These are phyloP conservation scores for Malacosoma neustria DNA, from an alignment of 2,888 invertebrate species.

Conservation along the genomic window DNA sequence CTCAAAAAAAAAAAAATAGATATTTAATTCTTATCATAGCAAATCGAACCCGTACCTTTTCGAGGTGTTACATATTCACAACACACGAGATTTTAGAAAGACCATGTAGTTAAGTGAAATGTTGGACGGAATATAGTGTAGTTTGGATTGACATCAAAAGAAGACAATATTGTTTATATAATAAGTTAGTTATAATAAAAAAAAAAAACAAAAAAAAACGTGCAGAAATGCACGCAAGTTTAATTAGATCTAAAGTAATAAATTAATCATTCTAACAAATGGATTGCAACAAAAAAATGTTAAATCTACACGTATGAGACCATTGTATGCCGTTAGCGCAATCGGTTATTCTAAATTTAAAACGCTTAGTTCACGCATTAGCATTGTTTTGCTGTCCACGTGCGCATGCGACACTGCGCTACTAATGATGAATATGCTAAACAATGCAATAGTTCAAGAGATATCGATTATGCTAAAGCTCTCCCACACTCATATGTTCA, in stretches of 20 bases:
- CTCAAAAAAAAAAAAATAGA: too few relatives aligned
- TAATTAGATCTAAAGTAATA: not conserved
- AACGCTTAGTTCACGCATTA: constrained; percentile 29
- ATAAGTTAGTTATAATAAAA: too few relatives aligned
- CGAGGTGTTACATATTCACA: too few relatives aligned
- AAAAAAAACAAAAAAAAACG: not conserved
- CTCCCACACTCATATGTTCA: too few relatives aligned
- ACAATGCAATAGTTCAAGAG: constrained; percentile 3
- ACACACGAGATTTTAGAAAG: too few relatives aligned
- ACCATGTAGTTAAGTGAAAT: too few relatives aligned
- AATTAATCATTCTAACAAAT: too few relatives aligned
- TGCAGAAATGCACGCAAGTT: not conserved
- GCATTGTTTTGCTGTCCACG: constrained; percentile 23
- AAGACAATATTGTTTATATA: too few relatives aligned
- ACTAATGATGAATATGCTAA: constrained; percentile 21
- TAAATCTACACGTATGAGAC: not conserved
- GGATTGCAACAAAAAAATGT: constrained; percentile 1
- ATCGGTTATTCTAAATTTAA: constrained; percentile 31
- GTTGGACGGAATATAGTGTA: too few relatives aligned
- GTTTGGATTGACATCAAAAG: too few relatives aligned
- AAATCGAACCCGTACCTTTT: too few relatives aligned
- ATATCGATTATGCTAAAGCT: not conserved
- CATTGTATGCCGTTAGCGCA: constrained; percentile 17
- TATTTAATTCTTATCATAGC: too few relatives aligned
- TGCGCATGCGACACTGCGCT: constrained; percentile 9